These are phyloP conservation scores for Hormaphis cornu DNA, from an alignment of 1,140 invertebrate genomes.

Conservation along the genomic window DNA sequence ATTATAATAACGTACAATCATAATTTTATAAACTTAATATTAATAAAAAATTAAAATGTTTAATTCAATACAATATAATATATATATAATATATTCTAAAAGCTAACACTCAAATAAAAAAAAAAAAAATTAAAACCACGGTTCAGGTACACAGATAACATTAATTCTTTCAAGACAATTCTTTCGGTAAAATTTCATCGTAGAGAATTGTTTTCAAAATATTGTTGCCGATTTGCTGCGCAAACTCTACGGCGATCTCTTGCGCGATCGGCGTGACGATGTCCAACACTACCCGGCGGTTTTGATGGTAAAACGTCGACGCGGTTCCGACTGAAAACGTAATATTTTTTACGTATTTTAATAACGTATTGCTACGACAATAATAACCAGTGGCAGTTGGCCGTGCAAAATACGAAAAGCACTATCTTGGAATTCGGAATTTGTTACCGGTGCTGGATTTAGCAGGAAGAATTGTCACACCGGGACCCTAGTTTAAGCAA, in stretches of 20 bases:
- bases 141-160: too few species aligned
- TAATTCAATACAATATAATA: neutral
- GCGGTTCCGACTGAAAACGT: slow-evolving; percentile 51
- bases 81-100: neutral
- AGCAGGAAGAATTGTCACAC: too few species aligned
- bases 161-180: neutral
- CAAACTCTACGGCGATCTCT: slow-evolving; percentile 53
- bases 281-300: slow-evolving; percentile 56
- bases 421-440: too few species aligned
- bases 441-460: too few species aligned
- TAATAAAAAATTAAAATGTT: neutral
- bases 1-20: too few species aligned
- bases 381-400: neutral
- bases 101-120: neutral
- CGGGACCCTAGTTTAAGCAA: too few species aligned
- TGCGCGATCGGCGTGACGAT: slow-evolving; percentile 61
- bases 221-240: slow-evolving; percentile 50
- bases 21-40: too few species aligned
- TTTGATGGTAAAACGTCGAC: slow-evolving; percentile 57
- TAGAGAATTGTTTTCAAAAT: slow-evolving; percentile 50
- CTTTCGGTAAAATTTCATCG: slow-evolving; percentile 47
- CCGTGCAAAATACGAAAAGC: neutral
- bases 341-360: neutral
- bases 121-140: neutral
- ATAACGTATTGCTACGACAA: too few species aligned